phyloP scores from a whole-genome alignment of 2,113 vertebrate species.

The Setophaga coronata region DNA sequence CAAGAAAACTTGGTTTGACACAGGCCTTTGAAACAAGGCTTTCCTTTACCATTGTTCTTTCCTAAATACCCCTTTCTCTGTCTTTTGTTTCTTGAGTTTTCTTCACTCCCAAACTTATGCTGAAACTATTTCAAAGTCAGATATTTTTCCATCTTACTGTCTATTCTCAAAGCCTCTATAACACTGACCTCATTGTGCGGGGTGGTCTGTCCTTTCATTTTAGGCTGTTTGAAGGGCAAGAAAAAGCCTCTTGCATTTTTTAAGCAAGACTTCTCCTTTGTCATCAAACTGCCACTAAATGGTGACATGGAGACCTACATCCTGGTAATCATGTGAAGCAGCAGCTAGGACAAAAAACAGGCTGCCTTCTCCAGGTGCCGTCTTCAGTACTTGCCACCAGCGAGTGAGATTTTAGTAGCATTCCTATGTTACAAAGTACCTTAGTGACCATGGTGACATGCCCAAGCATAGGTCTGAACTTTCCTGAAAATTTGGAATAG shows the following conservation, averaged over 20 bases:
- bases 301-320: background rate
- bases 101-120: background rate
- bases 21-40: background rate
- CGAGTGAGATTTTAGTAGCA: background rate
- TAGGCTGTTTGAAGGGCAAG: background rate
- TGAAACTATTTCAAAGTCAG: background rate
- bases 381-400: background rate
- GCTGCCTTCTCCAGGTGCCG: background rate
- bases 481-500: background rate
- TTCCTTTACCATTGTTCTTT: rapidly evolving
- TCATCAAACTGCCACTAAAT: background rate
- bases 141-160: background rate
- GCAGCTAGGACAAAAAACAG: background rate
- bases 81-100: background rate
- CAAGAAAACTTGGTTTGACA: background rate
- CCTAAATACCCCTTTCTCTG: background rate
- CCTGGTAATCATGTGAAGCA: background rate
- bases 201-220: background rate
- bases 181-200: background rate
- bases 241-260: background rate
- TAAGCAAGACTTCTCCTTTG: background rate
- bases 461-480: background rate
- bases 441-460: background rate
- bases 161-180: background rate
- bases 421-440: background rate